Evolutionary conservation across 2,797 vertebrate genomes (phyloP), one percentile per base, ranked within the genome.

Genomic region (Falco cherrug): DNA sequence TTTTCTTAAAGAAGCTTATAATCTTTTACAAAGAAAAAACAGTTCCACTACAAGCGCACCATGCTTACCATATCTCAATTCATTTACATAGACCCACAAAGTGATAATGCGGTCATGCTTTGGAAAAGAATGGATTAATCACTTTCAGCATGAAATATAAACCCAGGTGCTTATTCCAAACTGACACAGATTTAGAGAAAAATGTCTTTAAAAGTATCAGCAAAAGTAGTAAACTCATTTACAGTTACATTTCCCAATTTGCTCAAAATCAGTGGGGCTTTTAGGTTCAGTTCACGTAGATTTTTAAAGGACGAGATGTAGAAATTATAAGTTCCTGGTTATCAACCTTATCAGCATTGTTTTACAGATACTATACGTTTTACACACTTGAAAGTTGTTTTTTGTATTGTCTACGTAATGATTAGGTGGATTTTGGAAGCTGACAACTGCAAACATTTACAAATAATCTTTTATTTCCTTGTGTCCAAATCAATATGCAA

Each of bases 1-100:
- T 92, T 95, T 97, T 94, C 76, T 43, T 94, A 85, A 51, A 84
- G 84, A 92, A 77, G 41, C 45, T 93, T 83, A 80, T 71, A 92
- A 84, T 84, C 57, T 91, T 70, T 89, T 90, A 83, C 78, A 91
- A 77, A 51, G 29, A 43, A 53, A 59, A 78, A 53, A 1, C 48
- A 59, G 57, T 65, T 84, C 19, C 24, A 59, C 16, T 73, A 24
- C 65, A 87, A 60, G 35, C 2, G 2, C 41, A 41, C 45, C 33
- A 31, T 31, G 16, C 39, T 95, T 78, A 63, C 18, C 9, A 2
- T 87, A 64, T 39, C 56, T 84, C 51, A 74, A 3, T 75, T 80
- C 3, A 47, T 81, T 85, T 77, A 26, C 83, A 92, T 92, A 77
- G n/a, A 57, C 24, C 16, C 71, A 60, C 59, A 81, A 31, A 54